Evolutionary conservation across 2,888 invertebrate genomes (phyloP).

Genomic region (Congeria kusceri): DNA sequence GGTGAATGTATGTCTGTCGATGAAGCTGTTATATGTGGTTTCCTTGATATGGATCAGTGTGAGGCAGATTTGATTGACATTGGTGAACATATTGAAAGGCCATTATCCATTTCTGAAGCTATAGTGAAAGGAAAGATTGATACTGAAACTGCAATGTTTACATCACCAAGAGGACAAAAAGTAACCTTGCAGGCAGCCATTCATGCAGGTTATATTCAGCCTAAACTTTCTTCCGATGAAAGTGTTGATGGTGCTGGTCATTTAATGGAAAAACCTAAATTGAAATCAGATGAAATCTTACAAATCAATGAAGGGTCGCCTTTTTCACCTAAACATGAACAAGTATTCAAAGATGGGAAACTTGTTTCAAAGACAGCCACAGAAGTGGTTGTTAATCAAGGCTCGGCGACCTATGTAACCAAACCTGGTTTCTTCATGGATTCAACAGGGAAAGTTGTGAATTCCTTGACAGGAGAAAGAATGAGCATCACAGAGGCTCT

Average conservation of each 20-base stretch:
- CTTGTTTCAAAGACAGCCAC: slow-evolving; percentile 74
- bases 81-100: slow-evolving; percentile 10
- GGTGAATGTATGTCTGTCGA: slow-evolving; percentile 92
- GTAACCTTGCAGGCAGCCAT: slow-evolving; percentile 66
- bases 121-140: slow-evolving; percentile 95
- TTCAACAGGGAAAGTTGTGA: slow-evolving; percentile 91
- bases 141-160: slow-evolving; percentile 83
- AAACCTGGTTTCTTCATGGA: slow-evolving; percentile 77
- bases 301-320: slow-evolving; percentile 70
- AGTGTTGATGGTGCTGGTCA: slow-evolving; percentile 23
- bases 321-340: slow-evolving; percentile 68
- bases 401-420: slow-evolving; percentile 71
- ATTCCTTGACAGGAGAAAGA: slow-evolving; percentile 86
- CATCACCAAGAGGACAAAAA: slow-evolving; percentile 92
- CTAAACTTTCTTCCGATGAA: slow-evolving; percentile 49
- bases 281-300: slow-evolving; percentile 45
- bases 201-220: slow-evolving; percentile 69
- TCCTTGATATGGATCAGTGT: slow-evolving; percentile 83
- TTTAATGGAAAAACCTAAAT: background rate
- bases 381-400: slow-evolving; percentile 71
- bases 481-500: slow-evolving; percentile 71
- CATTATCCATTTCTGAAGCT: slow-evolving; percentile 93
- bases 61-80: slow-evolving; percentile 16
- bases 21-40: slow-evolving; percentile 93
- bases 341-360: slow-evolving; percentile 67